Evolutionary conservation across 2,888 invertebrate genomes (phyloP).

Genomic region (Caenorhabditis uteleia): DNA sequence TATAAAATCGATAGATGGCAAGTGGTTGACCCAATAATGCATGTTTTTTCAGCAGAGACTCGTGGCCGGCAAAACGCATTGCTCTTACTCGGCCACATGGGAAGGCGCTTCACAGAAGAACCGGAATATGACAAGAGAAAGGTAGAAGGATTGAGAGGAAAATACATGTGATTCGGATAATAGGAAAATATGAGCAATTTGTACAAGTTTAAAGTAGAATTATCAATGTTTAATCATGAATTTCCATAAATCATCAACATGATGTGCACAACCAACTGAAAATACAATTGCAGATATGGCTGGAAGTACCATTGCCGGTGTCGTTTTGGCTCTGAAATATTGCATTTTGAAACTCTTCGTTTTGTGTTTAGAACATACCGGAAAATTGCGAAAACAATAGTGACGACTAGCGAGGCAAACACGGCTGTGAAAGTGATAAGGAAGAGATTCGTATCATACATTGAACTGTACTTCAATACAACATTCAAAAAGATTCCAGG

Average conservation of each 20-base stretch:
- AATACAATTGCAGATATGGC: slow-evolving; percentile 37
- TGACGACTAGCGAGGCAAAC: slow-evolving; percentile 36
- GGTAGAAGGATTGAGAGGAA: too few relatives aligned
- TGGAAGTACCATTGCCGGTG: slow-evolving; percentile 56
- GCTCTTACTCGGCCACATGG: too few relatives aligned
- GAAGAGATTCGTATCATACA: slow-evolving; percentile 53
- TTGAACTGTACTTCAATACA: slow-evolving; percentile 54
- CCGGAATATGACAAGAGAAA: too few relatives aligned
- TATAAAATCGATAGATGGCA: too few relatives aligned
- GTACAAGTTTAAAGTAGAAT: too few relatives aligned
- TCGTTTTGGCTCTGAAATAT: slow-evolving; percentile 38
- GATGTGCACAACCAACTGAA: slow-evolving; percentile 36
- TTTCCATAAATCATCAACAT: slow-evolving; percentile 49
- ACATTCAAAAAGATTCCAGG: slow-evolving; percentile 53
- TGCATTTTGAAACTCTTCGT: neutral
- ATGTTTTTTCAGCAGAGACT: too few relatives aligned
- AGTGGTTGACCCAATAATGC: too few relatives aligned
- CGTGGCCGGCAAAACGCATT: too few relatives aligned
- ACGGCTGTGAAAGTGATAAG: slow-evolving; percentile 40
- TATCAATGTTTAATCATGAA: slow-evolving; percentile 55
- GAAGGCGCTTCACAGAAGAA: too few relatives aligned
- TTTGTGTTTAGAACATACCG: slow-evolving; percentile 17
- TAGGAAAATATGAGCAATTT: neutral
- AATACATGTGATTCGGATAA: too few relatives aligned
- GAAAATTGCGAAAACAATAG: slow-evolving; percentile 44